Conservation (phyloP, 2,113 vertebrate genomes). For the Thomomys bottae region DNA sequence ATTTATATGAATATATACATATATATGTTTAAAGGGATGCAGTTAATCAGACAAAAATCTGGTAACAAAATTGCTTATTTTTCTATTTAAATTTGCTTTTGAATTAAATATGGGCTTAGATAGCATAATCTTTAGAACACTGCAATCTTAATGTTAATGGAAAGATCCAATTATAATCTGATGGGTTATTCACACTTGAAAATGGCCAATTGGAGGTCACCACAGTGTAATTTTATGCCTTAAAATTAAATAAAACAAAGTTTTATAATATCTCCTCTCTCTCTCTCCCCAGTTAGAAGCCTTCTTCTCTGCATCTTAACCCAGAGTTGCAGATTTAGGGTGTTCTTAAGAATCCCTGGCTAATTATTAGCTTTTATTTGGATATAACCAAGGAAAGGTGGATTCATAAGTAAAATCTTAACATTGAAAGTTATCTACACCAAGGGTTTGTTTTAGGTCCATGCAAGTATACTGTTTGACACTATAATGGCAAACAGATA, state of each 20-base stretch:
- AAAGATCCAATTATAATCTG: neutral
- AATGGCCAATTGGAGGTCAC: neutral
- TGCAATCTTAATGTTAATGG: neutral
- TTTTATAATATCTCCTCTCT: neutral
- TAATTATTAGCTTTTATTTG: constrained; percentile 21
- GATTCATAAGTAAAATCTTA: neutral
- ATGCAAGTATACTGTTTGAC: neutral
- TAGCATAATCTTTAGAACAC: neutral
- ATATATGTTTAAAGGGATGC: neutral
- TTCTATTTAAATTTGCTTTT: constrained; percentile 14
- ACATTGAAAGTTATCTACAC: constrained; percentile 3
- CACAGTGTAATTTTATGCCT: neutral
- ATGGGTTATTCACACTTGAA: neutral
- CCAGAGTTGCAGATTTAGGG: neutral
- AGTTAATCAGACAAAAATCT: neutral
- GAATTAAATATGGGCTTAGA: neutral
- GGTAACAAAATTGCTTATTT: neutral
- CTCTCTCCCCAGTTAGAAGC: neutral
- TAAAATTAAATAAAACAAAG: constrained; percentile 7
- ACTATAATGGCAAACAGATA: neutral
- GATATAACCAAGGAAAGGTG: neutral
- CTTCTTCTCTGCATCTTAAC: neutral
- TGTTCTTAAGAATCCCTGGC: neutral
- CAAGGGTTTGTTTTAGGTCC: neutral
- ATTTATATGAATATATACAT: too few species aligned